These are phyloP conservation scores for Heteractis magnifica DNA, from an alignment of 92 coral and sea anemone species.

Conservation along the genomic window DNA sequence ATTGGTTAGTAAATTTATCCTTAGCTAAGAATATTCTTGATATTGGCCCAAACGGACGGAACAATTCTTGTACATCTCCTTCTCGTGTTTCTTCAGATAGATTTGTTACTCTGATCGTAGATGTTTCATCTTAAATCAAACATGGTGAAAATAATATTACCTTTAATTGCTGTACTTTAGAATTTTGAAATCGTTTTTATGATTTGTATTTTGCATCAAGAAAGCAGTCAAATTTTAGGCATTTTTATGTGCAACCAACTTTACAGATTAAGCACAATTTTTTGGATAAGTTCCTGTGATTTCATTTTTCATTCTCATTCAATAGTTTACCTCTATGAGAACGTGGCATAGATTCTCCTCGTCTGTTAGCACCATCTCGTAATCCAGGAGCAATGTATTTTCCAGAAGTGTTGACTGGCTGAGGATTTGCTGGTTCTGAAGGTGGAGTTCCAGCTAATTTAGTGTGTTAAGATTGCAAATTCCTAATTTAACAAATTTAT, in stretches of 20 bases:
- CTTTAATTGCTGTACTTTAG: not conserved
- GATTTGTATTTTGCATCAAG: no score
- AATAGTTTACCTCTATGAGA: slow-evolving; percentile 69
- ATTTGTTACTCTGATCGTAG: slow-evolving; percentile 95
- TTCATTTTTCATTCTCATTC: no score
- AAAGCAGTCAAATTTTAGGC: no score
- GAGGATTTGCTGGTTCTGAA: slow-evolving; percentile 61
- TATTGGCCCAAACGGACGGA: slow-evolving; percentile 95
- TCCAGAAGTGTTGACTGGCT: slow-evolving; percentile 52
- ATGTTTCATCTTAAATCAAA: slow-evolving; percentile 73
- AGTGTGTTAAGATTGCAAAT: slow-evolving; percentile 5
- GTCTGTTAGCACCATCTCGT: slow-evolving; percentile 86
- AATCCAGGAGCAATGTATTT: slow-evolving; percentile 96
- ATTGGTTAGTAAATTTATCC: slow-evolving; percentile 88
- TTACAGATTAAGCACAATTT: no score
- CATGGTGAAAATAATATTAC: not conserved
- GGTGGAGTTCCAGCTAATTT: slow-evolving; percentile 40
- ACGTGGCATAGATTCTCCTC: slow-evolving; percentile 76
- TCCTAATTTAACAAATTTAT: not conserved
- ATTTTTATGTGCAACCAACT: no score
- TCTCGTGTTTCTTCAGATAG: slow-evolving; percentile 93
- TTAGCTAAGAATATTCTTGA: slow-evolving; percentile 95
- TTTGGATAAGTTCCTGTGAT: no score
- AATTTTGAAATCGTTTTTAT: no score
- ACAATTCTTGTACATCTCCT: slow-evolving; percentile 76